Evolutionary conservation across 2,797 vertebrate genomes (phyloP).

Genomic region (Rhabdophis nuchalis): DNA sequence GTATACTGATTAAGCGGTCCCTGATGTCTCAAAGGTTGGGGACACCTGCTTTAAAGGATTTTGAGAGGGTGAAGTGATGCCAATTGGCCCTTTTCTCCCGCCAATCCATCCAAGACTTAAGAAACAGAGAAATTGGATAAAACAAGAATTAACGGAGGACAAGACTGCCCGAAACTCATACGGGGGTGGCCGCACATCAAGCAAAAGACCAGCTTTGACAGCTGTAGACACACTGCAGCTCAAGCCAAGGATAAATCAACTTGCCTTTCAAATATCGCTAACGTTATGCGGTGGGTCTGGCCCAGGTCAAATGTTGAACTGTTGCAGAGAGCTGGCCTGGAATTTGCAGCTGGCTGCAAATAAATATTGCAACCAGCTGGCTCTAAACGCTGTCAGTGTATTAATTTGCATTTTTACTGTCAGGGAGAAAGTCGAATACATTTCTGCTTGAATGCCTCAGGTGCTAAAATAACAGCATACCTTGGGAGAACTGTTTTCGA

Average conservation of each 20-base stretch:
- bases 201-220: background rate
- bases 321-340: background rate
- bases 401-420: background rate
- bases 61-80: background rate
- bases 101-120: background rate
- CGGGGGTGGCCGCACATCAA: background rate
- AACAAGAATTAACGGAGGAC: background rate
- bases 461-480: background rate
- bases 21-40: too few species aligned
- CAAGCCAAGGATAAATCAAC: background rate
- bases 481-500: background rate
- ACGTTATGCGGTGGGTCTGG: background rate
- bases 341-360: background rate
- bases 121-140: background rate
- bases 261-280: background rate
- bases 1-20: too few species aligned
- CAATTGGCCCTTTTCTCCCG: background rate
- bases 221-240: background rate
- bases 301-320: background rate
- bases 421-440: background rate
- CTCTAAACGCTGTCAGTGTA: background rate
- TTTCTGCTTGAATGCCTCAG: background rate
- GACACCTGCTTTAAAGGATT: background rate
- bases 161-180: background rate
- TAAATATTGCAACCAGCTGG: background rate